These are phyloP conservation scores for Phalacrocorax aristotelis DNA, from an alignment of 2,113 vertebrate genomes.

Conservation along the genomic window DNA sequence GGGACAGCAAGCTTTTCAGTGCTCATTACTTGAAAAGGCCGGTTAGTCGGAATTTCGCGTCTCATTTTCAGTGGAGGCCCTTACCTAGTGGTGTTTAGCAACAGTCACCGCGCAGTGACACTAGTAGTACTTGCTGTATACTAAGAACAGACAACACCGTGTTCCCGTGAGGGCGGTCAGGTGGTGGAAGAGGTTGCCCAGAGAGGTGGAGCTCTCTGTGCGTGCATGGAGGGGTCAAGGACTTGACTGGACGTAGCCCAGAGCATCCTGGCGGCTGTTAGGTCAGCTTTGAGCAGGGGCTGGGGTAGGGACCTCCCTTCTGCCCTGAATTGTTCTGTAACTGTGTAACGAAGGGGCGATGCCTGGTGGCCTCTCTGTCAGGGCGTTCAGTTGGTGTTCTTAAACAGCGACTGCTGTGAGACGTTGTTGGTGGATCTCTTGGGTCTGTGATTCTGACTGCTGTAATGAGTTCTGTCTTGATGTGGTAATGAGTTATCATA, in stretches of 20 bases:
- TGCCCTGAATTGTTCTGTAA: not conserved
- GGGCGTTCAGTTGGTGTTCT: not conserved
- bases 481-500: slow-evolving; percentile 65
- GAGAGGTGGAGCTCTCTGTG: not conserved
- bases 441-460: slow-evolving; percentile 25
- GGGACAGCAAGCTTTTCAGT: not conserved
- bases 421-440: rapidly evolving
- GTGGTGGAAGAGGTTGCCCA: not conserved
- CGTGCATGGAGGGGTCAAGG: not conserved
- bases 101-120: not conserved
- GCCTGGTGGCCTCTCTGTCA: not conserved
- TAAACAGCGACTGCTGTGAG: not conserved
- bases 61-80: not conserved
- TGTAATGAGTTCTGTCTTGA: slow-evolving; percentile 58
- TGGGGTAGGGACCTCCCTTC: not conserved
- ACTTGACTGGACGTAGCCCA: not conserved
- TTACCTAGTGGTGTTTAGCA: not conserved
- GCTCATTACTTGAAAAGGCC: slow-evolving; percentile 8
- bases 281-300: not conserved
- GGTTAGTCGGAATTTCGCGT: not conserved
- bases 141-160: not conserved
- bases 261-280: not conserved
- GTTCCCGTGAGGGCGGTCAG: not conserved
- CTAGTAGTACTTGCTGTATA: not conserved
- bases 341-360: not conserved